Percentiles rank a stretch among this genome's conserved stretches.
Evolutionary conservation across 2,888 invertebrate species (phyloP).

Genomic region (Acanthacorydalis orientalis): DNA sequence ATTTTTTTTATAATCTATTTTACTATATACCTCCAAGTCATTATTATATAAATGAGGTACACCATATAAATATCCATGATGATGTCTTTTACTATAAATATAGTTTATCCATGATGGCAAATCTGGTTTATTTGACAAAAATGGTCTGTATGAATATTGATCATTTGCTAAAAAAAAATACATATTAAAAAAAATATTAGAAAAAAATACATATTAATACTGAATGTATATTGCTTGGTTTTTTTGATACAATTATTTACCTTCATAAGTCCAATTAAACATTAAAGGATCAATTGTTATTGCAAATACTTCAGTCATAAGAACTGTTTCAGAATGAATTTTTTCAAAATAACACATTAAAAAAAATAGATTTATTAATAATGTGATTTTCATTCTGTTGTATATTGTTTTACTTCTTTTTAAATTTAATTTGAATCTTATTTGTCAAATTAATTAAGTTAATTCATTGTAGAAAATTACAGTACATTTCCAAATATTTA

Average conservation of each 20-base stretch:
- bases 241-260: slow-evolving; percentile 21
- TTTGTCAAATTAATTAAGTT: too few relatives aligned
- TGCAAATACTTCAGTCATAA: slow-evolving; percentile 60
- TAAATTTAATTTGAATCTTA: too few relatives aligned
- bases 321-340: slow-evolving; percentile 28
- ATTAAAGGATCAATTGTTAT: slow-evolving; percentile 59
- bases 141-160: slow-evolving; percentile 56
- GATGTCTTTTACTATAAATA: slow-evolving; percentile 60
- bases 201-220: slow-evolving; percentile 1
- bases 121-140: slow-evolving; percentile 62
- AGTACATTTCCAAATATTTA: too few relatives aligned
- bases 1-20: too few relatives aligned
- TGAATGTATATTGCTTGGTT: not conserved
- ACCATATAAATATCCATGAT: slow-evolving; percentile 69
- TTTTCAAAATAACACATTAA: too few relatives aligned
- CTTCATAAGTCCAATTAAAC: slow-evolving; percentile 67
- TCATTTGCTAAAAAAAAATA: slow-evolving; percentile 13
- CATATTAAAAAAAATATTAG: not conserved
- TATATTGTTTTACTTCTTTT: too few relatives aligned
- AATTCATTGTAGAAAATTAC: too few relatives aligned
- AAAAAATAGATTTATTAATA: too few relatives aligned
- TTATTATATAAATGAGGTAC: slow-evolving; percentile 46
- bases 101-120: slow-evolving; percentile 76
- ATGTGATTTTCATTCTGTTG: too few relatives aligned
- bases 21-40: slow-evolving; percentile 25